Percentiles rank a stretch among this genome's conserved stretches.
These are phyloP conservation scores for Lasioglossum albipes DNA, from an alignment of 1,140 invertebrate species.

Conservation along the genomic window DNA sequence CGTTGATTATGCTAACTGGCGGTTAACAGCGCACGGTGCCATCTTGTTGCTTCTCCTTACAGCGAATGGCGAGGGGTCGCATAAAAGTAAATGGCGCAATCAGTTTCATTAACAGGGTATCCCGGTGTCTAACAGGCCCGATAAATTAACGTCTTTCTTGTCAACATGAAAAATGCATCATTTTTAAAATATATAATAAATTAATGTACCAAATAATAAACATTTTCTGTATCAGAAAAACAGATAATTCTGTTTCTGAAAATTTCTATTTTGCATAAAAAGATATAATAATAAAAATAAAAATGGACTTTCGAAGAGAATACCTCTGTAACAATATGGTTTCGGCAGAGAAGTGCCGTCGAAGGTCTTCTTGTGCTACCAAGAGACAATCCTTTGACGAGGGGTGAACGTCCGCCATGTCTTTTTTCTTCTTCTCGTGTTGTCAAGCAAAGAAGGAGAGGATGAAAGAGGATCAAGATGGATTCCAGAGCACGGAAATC, in stretches of 20 bases:
- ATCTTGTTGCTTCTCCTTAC: conserved; percentile 6
- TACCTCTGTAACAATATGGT: neutral
- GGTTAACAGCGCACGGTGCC: neutral
- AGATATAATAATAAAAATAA: too few relatives aligned
- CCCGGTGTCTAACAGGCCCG: too few relatives aligned
- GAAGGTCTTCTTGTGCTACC: neutral
- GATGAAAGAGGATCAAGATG: neutral
- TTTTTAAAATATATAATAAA: too few relatives aligned
- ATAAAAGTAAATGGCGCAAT: conserved; percentile 21
- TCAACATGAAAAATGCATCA: too few relatives aligned
- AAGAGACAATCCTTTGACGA: neutral
- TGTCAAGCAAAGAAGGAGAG: neutral
- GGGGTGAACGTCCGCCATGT: neutral
- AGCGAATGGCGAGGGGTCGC: too few relatives aligned
- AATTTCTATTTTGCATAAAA: too few relatives aligned
- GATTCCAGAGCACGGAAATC: neutral
- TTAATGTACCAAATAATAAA: too few relatives aligned
- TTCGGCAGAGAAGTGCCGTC: conserved; percentile 9
- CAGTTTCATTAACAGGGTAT: neutral
- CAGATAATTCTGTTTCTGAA: too few relatives aligned
- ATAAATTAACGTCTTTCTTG: too few relatives aligned
- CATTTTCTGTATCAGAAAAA: too few relatives aligned
- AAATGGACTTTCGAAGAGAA: too few relatives aligned
- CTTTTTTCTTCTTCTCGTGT: neutral
- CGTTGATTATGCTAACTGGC: conserved; percentile 1